phyloP scores from a whole-genome alignment of 2,888 invertebrate genomes.

The Synergus laeviventris region DNA sequence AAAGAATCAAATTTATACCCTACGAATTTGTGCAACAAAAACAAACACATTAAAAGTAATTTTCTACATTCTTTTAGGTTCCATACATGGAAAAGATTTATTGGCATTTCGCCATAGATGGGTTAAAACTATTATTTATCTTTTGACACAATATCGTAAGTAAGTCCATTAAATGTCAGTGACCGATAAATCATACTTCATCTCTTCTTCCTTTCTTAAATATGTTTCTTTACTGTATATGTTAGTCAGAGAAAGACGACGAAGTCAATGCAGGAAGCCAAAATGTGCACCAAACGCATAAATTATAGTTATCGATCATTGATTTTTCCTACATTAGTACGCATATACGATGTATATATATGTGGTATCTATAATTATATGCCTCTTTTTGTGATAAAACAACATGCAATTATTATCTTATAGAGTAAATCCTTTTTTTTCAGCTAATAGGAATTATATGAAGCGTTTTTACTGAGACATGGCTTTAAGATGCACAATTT shows the following conservation, averaged over 20 bases:
- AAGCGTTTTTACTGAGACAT: too few species aligned
- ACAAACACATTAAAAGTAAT: too few species aligned
- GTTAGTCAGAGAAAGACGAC: neutral
- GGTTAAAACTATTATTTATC: neutral
- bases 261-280: conserved; percentile 5
- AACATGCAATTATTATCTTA: too few species aligned
- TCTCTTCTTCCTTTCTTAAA: neutral
- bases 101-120: neutral
- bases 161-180: neutral
- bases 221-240: neutral
- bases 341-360: neutral
- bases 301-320: neutral
- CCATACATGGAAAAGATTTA: neutral
- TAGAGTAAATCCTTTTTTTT: too few species aligned
- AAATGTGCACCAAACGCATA: neutral
- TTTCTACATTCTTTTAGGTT: neutral
- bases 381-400: too few species aligned
- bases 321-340: neutral
- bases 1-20: too few species aligned
- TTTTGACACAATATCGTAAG: neutral
- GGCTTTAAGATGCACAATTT: too few species aligned
- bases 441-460: too few species aligned
- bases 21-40: too few species aligned
- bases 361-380: too few species aligned
- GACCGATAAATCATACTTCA: neutral